These are phyloP conservation scores for Salticus scenicus DNA, from an alignment of 2,888 invertebrate genomes.

Conservation along the genomic window DNA sequence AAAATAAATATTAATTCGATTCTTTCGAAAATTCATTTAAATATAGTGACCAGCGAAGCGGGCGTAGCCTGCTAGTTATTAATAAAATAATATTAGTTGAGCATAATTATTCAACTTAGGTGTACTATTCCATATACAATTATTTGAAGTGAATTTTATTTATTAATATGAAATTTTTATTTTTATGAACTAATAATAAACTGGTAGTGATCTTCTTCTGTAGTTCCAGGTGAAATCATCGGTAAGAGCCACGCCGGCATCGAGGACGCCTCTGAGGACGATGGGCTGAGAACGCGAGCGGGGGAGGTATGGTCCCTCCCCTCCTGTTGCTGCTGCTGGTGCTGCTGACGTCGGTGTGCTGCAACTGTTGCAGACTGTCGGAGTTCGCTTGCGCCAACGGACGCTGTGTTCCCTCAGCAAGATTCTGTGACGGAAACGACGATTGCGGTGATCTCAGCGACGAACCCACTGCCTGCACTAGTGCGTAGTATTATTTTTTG, in stretches of 20 bases:
- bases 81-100: too few relatives aligned
- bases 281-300: slow-evolving; percentile 27
- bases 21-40: too few relatives aligned
- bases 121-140: too few relatives aligned
- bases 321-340: slow-evolving; percentile 31
- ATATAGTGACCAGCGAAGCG: too few relatives aligned
- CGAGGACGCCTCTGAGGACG: background rate
- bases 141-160: too few relatives aligned
- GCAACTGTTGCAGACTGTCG: slow-evolving; percentile 81
- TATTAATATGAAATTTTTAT: too few relatives aligned
- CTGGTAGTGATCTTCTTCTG: too few relatives aligned
- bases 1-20: too few relatives aligned
- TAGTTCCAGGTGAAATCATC: too few relatives aligned
- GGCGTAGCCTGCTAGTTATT: too few relatives aligned
- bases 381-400: slow-evolving; percentile 83
- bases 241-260: background rate
- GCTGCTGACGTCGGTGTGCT: slow-evolving; percentile 35
- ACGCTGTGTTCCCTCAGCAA: slow-evolving; percentile 79
- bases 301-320: slow-evolving; percentile 63
- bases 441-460: slow-evolving; percentile 88
- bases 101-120: too few relatives aligned
- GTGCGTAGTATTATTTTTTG: slow-evolving; percentile 79
- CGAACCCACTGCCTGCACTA: slow-evolving; percentile 84
- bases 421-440: slow-evolving; percentile 85
- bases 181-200: too few relatives aligned